phyloP scores from a whole-genome alignment of 2,888 invertebrate species.

The Campoletis raptor region DNA sequence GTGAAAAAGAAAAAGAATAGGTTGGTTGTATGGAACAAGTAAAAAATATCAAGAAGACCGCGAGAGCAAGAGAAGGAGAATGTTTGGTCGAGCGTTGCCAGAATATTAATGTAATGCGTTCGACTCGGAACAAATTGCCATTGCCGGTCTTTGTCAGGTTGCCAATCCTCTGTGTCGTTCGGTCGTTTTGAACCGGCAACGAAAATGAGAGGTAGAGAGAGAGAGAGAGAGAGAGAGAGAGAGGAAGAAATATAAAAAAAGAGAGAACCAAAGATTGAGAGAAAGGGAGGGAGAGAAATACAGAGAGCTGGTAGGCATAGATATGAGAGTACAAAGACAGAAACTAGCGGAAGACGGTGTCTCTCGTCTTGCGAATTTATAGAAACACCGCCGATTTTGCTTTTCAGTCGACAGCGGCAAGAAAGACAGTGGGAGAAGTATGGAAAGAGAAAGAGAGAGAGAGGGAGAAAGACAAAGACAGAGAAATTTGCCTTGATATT shows the following conservation, averaged over 20 bases:
- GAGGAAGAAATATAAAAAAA: constrained; percentile 3
- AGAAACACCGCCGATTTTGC: constrained; percentile 66
- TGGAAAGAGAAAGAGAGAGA: constrained; percentile 3
- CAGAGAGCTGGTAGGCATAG: constrained; percentile 53
- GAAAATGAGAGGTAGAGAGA: constrained; percentile 9
- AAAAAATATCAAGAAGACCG: constrained; percentile 60
- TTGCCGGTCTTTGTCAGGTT: constrained; percentile 76
- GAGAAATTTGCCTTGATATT: constrained; percentile 64
- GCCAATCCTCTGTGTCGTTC: constrained; percentile 76
- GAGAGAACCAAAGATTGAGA: constrained; percentile 5
- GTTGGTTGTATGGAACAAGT: constrained; percentile 16
- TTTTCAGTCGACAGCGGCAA: constrained; percentile 49
- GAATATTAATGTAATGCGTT: constrained; percentile 81
- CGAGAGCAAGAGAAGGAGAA: constrained; percentile 60
- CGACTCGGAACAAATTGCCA: constrained; percentile 79
- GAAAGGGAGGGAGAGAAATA: constrained; percentile 15
- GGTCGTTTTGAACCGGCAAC: constrained; percentile 72
- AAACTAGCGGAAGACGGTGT: constrained; percentile 59
- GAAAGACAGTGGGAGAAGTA: no score
- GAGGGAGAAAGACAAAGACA: constrained; percentile 18
- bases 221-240: constrained; percentile 15
- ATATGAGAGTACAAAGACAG: constrained; percentile 44
- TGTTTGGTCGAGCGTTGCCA: constrained; percentile 75
- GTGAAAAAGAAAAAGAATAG: constrained; percentile 22
- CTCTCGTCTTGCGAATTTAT: constrained; percentile 71